A percentile compares a stretch with the other conserved stretches of the same genome.
Conservation (phyloP, 2,888 invertebrate species). For the Tenodera sinensis region DNA sequence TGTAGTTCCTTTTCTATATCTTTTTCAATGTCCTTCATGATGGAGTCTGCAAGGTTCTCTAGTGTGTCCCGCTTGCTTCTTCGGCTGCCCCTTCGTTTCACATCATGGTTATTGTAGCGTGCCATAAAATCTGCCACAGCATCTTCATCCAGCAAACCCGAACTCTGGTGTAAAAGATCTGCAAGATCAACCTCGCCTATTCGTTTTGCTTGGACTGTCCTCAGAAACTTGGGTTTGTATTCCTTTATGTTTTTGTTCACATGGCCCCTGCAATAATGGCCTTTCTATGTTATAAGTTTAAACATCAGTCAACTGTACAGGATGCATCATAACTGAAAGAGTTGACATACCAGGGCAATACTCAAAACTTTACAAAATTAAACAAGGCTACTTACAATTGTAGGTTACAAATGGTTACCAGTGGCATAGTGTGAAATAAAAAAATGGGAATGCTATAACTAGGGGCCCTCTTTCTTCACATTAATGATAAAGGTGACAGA, state of each 20-base stretch:
- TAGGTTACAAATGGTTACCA: too few relatives aligned
- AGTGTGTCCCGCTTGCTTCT: slow-evolving; percentile 46
- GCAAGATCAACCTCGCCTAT: background rate
- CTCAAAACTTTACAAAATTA: too few relatives aligned
- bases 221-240: slow-evolving; percentile 30
- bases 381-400: too few relatives aligned
- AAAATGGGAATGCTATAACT: too few relatives aligned
- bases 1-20: slow-evolving; percentile 57
- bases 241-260: slow-evolving; percentile 28
- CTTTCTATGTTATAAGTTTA: background rate
- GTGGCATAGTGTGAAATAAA: too few relatives aligned
- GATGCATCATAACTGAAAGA: too few relatives aligned
- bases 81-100: slow-evolving; percentile 40
- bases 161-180: background rate
- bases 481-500: too few relatives aligned
- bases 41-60: slow-evolving; percentile 54
- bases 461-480: too few relatives aligned
- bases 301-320: background rate
- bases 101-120: background rate
- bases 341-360: too few relatives aligned
- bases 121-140: background rate
- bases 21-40: slow-evolving; percentile 53
- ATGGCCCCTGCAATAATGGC: slow-evolving; percentile 21
- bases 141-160: background rate
- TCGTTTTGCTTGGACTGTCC: slow-evolving; percentile 19